phyloP scores from a whole-genome alignment of 2,113 vertebrate species.

The Labeo rohita region DNA sequence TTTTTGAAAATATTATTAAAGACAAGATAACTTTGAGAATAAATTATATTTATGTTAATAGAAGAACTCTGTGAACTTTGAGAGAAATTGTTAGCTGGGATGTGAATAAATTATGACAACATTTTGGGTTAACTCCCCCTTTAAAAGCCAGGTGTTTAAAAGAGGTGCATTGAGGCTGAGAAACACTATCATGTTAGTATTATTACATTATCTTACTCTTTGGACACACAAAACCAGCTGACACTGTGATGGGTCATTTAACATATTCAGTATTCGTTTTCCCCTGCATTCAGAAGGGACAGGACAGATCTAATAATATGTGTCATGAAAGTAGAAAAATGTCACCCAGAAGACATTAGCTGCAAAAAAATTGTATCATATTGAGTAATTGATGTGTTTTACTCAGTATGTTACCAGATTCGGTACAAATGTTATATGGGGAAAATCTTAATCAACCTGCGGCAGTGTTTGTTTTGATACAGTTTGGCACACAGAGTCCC shows the following conservation, averaged over 20 bases:
- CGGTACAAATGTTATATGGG: neutral
- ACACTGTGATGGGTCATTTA: conserved; percentile 19
- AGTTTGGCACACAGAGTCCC: neutral
- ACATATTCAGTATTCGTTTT: neutral
- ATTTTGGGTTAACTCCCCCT: neutral
- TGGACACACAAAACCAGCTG: conserved; percentile 1
- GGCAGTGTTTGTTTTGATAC: conserved; percentile 1
- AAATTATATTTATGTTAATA: neutral
- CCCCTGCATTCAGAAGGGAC: neutral
- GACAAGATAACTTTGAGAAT: neutral
- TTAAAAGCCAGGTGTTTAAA: neutral
- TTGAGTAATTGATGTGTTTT: neutral
- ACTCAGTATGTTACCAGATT: neutral
- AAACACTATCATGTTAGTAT: neutral
- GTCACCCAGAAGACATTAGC: neutral
- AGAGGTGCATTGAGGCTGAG: neutral
- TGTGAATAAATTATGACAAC: neutral
- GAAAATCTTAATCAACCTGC: neutral
- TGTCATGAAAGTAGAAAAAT: neutral
- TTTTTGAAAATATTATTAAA: neutral
- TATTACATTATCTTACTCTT: conserved; percentile 16
- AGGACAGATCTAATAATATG: neutral
- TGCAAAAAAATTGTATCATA: neutral
- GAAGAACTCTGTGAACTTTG: neutral
- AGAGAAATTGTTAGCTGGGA: neutral